Conservation (phyloP, 1,140 invertebrate genomes). For the Drosophila suzukii region DNA sequence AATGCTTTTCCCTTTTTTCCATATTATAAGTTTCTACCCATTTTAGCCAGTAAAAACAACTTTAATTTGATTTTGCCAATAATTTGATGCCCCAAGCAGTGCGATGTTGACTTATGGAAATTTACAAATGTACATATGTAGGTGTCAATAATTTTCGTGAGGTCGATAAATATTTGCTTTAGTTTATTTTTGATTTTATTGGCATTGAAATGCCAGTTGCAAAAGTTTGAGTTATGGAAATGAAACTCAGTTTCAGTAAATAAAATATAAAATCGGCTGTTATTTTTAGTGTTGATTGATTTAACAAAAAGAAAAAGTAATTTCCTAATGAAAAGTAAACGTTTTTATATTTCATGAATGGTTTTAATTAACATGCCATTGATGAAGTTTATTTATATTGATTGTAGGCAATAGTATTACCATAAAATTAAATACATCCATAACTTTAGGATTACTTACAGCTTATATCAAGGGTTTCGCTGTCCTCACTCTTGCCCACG, state of each 20-base stretch:
- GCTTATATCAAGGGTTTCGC: constrained; percentile 90
- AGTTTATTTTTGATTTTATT: not conserved
- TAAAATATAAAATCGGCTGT: not conserved
- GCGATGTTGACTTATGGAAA: constrained; percentile 4
- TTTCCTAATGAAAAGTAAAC: too few relatives aligned
- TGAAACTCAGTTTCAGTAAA: too few relatives aligned
- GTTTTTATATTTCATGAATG: not conserved
- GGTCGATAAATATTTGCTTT: not conserved
- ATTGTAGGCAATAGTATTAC: too few relatives aligned
- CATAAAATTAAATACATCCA: not conserved
- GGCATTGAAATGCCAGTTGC: not conserved
- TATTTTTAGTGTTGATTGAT: too few relatives aligned
- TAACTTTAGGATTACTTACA: constrained; percentile 86
- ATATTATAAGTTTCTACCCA: not conserved
- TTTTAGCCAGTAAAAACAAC: not conserved
- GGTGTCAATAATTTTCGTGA: constrained; percentile 1
- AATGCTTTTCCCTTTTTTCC: not conserved
- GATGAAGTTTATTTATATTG: too few relatives aligned
- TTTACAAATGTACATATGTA: not conserved
- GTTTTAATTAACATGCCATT: not conserved
- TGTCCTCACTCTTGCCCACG: constrained; percentile 91
- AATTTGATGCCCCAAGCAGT: not conserved
- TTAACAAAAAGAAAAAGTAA: too few relatives aligned
- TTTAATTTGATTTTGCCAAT: constrained; percentile 4
- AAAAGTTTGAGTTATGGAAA: not conserved